Evolutionary conservation across 2,888 invertebrate species (phyloP).

Genomic region (Electrophaes corylata): DNA sequence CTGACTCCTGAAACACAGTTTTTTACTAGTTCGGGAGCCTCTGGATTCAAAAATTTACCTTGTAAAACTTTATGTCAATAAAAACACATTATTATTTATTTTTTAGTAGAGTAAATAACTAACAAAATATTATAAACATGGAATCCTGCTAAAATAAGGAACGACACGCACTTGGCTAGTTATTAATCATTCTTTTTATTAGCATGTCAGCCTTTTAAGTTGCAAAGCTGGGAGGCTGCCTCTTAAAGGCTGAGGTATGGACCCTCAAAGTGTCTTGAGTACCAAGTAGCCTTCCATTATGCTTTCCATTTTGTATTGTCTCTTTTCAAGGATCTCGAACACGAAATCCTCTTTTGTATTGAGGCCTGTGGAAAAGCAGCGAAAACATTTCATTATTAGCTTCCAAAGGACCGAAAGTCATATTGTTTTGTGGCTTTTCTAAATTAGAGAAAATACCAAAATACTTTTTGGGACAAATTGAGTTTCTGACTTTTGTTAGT

Average conservation of each 20-base stretch:
- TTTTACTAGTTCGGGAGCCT: no score
- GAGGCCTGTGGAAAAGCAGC: slow-evolving; percentile 17
- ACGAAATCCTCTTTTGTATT: slow-evolving; percentile 25
- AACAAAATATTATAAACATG: no score
- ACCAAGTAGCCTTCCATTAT: slow-evolving; percentile 27
- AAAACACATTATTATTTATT: no score
- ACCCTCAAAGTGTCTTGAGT: slow-evolving; percentile 17
- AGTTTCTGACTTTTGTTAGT: neutral
- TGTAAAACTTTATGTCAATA: no score
- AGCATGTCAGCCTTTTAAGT: slow-evolving; percentile 34
- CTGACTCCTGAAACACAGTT: no score
- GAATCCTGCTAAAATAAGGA: no score
- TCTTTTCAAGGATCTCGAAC: slow-evolving; percentile 26
- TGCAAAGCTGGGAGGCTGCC: neutral
- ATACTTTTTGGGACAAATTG: neutral
- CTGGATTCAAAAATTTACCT: no score
- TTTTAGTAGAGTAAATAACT: no score
- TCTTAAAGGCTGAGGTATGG: slow-evolving; percentile 12
- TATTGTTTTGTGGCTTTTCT: neutral
- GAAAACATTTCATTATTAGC: slow-evolving; percentile 26
- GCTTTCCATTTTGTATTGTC: slow-evolving; percentile 31
- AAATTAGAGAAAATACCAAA: neutral
- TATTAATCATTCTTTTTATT: slow-evolving; percentile 22
- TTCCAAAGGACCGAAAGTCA: neutral
- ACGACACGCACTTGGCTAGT: neutral